Evolutionary conservation across 2,888 invertebrate species (phyloP), one percentile per base, ranked within the genome.

Genomic region (Synergus itoensis): DNA sequence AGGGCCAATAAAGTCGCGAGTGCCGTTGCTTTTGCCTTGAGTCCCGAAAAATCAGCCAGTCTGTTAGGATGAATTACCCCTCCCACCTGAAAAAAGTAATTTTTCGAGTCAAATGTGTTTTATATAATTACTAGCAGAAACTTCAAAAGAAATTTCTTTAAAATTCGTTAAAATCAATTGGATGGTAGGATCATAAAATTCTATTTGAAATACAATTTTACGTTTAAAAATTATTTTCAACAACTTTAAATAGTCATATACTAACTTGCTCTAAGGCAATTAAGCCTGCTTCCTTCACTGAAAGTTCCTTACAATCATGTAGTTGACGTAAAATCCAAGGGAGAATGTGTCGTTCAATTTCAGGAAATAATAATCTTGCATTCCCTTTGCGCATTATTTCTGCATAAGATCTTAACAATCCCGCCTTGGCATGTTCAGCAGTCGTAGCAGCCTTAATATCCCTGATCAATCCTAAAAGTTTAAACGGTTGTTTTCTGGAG

Each of bases 301-400:
- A 85, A 4, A 85, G 40, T 80, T 91, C 90, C 77, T 90, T 89
- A 53, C 87, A 88, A 0, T 90, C 89, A 77, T 83, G 88, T 40
- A 91, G 81, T 60, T 91, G 90, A 48, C 85, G 84, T 18, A 90
- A 78, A 12, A 89, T 88, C 91, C 91, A 91, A 4, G 89, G 87
- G 1, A 90, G 76, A n/a, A 90, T 85, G 5, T 88, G 86, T 36
- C 83, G 86, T 45, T 91, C 90, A 0, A 89, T 76, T 0, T 84
- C 73, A 0, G 87, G 73, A 79, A 87, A 89, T 8, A 90, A 77
- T 64, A 84, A 62, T 48, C 86, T 78, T 0, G 80, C 69, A n/a
- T 90, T 84, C 1, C 82, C 87, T 43, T 86, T 86, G 62, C 81
- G 86, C 0, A 88, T 88, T 9, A 91, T 89, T 81, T 91, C 91